Evolutionary conservation across 2,888 invertebrate species (phyloP).

Genomic region (Hedychridium roseum): DNA sequence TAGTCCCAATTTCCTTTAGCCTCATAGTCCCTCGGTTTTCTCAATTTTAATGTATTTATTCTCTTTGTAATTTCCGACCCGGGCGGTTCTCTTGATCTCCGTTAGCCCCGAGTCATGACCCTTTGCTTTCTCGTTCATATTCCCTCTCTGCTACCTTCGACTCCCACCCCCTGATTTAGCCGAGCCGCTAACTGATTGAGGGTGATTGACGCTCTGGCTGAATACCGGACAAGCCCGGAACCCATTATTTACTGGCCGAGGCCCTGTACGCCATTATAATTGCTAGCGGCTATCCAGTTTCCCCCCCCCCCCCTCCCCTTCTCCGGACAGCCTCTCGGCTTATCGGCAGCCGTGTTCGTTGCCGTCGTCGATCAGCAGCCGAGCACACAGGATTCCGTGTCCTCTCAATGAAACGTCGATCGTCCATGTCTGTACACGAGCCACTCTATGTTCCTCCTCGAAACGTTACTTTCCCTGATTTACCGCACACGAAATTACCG

Average conservation of each 20-base stretch:
- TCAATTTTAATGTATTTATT: too few relatives aligned
- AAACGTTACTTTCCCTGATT: not conserved
- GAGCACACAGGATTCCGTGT: too few relatives aligned
- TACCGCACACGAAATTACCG: not conserved
- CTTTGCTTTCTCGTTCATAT: conserved; percentile 20
- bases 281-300: conserved; percentile 49
- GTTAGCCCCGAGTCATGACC: not conserved
- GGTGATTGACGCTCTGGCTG: conserved; percentile 60
- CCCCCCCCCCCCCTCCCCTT: conserved; percentile 13
- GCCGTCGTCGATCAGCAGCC: too few relatives aligned
- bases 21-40: too few relatives aligned
- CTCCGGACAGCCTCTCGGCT: conserved; percentile 6
- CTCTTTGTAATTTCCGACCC: too few relatives aligned
- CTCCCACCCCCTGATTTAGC: conserved; percentile 49
- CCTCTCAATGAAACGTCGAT: not conserved
- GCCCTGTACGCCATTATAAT: conserved; percentile 56
- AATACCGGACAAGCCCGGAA: conserved; percentile 55
- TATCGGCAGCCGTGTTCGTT: not conserved
- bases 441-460: conserved; percentile 5
- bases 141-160: conserved; percentile 20
- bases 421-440: too few relatives aligned
- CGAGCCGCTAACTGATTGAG: conserved; percentile 57
- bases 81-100: too few relatives aligned
- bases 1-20: too few relatives aligned
- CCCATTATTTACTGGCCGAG: conserved; percentile 58